Percentiles rank a stretch among this genome's conserved stretches.
These are phyloP conservation scores for Mastigias papua DNA, from an alignment of 30 jellyfish, hydroid and myxozoan genomes.

Conservation along the genomic window DNA sequence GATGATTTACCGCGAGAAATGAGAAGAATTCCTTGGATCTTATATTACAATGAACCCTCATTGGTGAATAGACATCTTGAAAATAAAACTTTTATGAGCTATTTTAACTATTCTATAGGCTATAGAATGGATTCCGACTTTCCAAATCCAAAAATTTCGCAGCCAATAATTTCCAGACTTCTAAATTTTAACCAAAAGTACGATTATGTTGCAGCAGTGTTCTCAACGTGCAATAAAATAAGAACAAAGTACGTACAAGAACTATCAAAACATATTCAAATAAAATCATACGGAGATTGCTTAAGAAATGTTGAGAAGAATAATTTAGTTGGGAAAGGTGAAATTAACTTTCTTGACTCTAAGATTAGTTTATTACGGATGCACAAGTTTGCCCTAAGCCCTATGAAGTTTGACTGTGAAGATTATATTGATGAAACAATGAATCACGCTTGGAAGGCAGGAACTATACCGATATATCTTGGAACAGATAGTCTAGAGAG, in stretches of 20 bases:
- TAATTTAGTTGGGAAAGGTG: constrained; percentile 56
- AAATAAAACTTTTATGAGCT: constrained; percentile 43
- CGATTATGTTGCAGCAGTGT: constrained; percentile 73
- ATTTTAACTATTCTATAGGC: constrained; percentile 62
- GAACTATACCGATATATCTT: constrained; percentile 83
- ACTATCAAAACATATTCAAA: constrained; percentile 57
- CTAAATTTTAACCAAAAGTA: constrained; percentile 39
- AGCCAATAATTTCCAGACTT: constrained; percentile 27
- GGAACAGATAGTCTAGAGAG: constrained; percentile 75
- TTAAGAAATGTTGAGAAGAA: constrained; percentile 66
- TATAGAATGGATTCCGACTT: constrained; percentile 80
- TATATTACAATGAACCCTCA: constrained; percentile 71
- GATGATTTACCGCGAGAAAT: constrained; percentile 15
- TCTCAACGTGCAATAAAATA: constrained; percentile 57
- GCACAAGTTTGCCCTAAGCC: constrained; percentile 76
- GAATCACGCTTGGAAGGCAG: constrained; percentile 76
- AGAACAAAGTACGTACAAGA: constrained; percentile 79
- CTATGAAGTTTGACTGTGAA: constrained; percentile 78
- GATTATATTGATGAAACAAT: constrained; percentile 88
- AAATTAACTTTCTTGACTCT: constrained; percentile 22
- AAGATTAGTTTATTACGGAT: constrained; percentile 17
- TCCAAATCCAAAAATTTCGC: constrained; percentile 53
- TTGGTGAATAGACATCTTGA: not conserved
- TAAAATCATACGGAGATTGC: constrained; percentile 85
- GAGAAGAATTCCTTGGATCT: constrained; percentile 38